Evolutionary conservation across 2,888 invertebrate genomes (phyloP).

Genomic region (Drosophila merina): DNA sequence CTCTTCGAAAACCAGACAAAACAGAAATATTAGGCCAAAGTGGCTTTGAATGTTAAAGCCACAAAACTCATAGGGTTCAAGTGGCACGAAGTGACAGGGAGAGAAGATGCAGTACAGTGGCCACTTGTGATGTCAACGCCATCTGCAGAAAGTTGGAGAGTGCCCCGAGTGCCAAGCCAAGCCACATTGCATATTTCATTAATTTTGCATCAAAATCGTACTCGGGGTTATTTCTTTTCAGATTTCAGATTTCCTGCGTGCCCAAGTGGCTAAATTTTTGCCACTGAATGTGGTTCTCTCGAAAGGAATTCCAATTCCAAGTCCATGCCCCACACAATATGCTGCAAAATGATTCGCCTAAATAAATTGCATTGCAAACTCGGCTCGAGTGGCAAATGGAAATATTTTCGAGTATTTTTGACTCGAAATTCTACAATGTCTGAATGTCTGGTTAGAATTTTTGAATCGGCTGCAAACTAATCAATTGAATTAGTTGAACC

Average conservation of each 20-base stretch:
- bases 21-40: conserved; percentile 73
- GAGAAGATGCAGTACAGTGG: conserved; percentile 9
- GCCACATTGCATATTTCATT: conserved; percentile 69
- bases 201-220: conserved; percentile 65
- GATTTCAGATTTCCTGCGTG: conserved; percentile 63
- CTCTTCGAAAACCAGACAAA: conserved; percentile 34
- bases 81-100: conserved; percentile 34
- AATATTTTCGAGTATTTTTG: conserved; percentile 6
- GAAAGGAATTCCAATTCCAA: not conserved
- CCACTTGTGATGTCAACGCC: conserved; percentile 74
- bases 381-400: conserved; percentile 4
- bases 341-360: conserved; percentile 12
- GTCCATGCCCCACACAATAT: conserved; percentile 27
- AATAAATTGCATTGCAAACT: conserved; percentile 18
- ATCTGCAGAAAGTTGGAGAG: conserved; percentile 51
- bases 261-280: conserved; percentile 65
- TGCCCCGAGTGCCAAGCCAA: conserved; percentile 9
- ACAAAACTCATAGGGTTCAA: conserved; percentile 57
- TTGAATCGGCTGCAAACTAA: conserved; percentile 49
- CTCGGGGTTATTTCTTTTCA: conserved; percentile 50
- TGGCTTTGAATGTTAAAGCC: conserved; percentile 76
- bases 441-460: not conserved
- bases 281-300: conserved; percentile 12
- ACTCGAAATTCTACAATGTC: not conserved
- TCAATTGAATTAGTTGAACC: conserved; percentile 70